phyloP scores from a whole-genome alignment of 2,888 invertebrate species.

The Hololepta plana region DNA sequence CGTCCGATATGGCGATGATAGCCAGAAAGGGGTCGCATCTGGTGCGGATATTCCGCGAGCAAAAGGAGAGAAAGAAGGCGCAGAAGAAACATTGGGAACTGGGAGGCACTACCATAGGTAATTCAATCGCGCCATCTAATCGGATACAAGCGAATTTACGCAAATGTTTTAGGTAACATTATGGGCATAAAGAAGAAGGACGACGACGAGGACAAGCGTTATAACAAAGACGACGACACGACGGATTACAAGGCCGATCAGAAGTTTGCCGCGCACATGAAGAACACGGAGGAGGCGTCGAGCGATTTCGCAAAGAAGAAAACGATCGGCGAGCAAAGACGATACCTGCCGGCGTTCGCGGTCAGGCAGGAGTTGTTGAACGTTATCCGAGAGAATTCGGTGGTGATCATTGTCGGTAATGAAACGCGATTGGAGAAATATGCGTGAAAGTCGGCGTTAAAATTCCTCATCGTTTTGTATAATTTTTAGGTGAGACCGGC shows the following conservation, averaged over 20 bases:
- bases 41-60: constrained; percentile 82
- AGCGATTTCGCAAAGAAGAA: constrained; percentile 78
- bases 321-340: constrained; percentile 68
- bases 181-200: constrained; percentile 83
- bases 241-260: constrained; percentile 85
- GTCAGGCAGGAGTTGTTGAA: constrained; percentile 83
- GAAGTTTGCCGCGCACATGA: constrained; percentile 92
- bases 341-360: constrained; percentile 89
- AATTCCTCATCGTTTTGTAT: constrained; percentile 1
- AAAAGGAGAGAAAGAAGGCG: constrained; percentile 89
- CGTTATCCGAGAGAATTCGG: constrained; percentile 80
- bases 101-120: constrained; percentile 83
- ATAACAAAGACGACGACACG: constrained; percentile 46
- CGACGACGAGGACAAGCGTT: constrained; percentile 52
- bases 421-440: too few relatives aligned
- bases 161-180: constrained; percentile 47
- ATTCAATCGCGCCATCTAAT: constrained; percentile 2
- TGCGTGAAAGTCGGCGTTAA: constrained; percentile 1
- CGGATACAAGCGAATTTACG: not conserved
- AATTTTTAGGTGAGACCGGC: constrained; percentile 61
- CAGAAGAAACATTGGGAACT: constrained; percentile 99
- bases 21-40: constrained; percentile 85
- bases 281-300: constrained; percentile 47
- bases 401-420: constrained; percentile 84
- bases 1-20: constrained; percentile 93